Conservation (phyloP, 2,888 invertebrate species). For the Erebia ligea region DNA sequence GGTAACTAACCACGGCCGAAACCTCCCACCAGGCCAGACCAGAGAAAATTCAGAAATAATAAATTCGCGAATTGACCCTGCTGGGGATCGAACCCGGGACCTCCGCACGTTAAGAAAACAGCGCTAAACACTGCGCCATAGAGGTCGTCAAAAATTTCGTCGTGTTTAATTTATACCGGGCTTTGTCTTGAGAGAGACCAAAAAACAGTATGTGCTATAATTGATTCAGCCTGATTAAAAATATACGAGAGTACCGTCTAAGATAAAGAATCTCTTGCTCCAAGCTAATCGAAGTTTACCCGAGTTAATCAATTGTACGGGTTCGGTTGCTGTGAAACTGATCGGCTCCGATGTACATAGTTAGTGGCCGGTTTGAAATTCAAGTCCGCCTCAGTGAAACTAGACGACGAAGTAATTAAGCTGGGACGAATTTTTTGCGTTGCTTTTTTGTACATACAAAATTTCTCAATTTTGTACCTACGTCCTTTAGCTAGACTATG, state of each 20-base stretch:
- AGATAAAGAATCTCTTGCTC: constrained; percentile 4
- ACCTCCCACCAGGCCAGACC: too few relatives aligned
- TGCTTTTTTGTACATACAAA: constrained; percentile 9
- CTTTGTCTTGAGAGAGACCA: too few relatives aligned
- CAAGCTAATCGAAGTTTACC: constrained; percentile 13
- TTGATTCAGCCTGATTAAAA: neutral
- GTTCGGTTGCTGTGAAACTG: constrained; percentile 4
- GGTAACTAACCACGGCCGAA: too few relatives aligned
- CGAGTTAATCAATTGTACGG: constrained; percentile 12
- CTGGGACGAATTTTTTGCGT: constrained; percentile 5
- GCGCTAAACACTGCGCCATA: too few relatives aligned
- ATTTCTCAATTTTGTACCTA: neutral
- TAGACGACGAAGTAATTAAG: constrained; percentile 16
- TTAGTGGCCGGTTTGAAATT: constrained; percentile 2
- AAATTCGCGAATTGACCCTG: too few relatives aligned
- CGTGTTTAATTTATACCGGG: too few relatives aligned
- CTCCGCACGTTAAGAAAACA: too few relatives aligned
- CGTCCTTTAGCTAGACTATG: neutral
- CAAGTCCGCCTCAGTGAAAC: constrained; percentile 7
- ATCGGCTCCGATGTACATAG: constrained; percentile 12
- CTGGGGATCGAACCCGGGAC: too few relatives aligned
- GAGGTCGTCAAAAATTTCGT: too few relatives aligned
- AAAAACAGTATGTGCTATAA: too few relatives aligned
- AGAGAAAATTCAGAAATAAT: too few relatives aligned
- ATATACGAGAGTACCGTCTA: neutral